phyloP scores from a whole-genome alignment of 2,113 vertebrate genomes.

The Mungos mungo region DNA sequence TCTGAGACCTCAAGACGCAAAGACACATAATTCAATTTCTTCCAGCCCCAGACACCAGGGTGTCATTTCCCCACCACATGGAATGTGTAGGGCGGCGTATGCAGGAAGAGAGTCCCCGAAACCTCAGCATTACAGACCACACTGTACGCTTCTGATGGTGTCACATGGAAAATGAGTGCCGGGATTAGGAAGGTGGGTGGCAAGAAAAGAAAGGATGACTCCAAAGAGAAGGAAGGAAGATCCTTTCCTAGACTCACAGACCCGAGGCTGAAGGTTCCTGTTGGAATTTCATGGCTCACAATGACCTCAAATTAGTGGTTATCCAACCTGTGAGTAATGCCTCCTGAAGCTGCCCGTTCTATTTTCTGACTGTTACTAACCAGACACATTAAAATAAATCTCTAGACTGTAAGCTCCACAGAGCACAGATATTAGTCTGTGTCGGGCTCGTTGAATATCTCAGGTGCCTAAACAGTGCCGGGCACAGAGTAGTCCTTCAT shows the following conservation, averaged over 20 bases:
- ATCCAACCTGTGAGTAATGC: background rate
- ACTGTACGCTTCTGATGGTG: background rate
- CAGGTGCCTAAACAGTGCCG: background rate
- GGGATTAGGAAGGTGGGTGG: background rate
- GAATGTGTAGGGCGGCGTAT: background rate
- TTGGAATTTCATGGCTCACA: background rate
- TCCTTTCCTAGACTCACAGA: background rate
- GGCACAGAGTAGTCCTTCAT: background rate
- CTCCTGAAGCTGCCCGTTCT: background rate
- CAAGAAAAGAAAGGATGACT: background rate
- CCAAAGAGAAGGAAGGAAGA: background rate
- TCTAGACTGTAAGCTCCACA: background rate
- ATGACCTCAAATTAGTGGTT: background rate
- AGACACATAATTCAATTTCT: background rate
- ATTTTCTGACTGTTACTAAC: background rate
- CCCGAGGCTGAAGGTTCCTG: background rate
- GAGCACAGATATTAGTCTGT: background rate
- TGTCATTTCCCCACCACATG: background rate
- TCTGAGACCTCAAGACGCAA: background rate
- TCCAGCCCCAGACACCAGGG: background rate
- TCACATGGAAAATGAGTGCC: background rate
- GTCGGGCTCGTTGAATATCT: background rate
- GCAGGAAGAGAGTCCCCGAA: background rate
- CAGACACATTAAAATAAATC: background rate
- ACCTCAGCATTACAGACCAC: background rate